Conservation (phyloP, 2,888 invertebrate genomes). For the Junonia oenone region DNA sequence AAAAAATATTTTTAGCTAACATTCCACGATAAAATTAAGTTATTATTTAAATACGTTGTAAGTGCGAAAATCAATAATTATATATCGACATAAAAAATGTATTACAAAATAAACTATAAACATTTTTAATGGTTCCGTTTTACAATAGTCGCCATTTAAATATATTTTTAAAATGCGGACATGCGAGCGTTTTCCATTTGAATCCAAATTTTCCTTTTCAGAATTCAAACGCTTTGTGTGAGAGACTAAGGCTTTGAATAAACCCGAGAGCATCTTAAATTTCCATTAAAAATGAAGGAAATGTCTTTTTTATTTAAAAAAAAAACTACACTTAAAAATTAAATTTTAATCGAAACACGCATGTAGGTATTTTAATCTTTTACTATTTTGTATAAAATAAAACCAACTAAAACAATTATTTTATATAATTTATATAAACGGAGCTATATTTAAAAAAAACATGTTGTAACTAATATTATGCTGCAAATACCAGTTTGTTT, state of each 20-base stretch:
- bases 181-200: neutral
- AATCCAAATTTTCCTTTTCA: neutral
- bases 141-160: neutral
- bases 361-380: too few species aligned
- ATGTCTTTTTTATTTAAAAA: neutral
- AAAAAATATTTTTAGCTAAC: too few species aligned
- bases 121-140: neutral
- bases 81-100: too few species aligned
- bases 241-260: neutral
- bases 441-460: too few species aligned
- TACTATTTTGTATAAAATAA: neutral
- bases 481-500: too few species aligned
- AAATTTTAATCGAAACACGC: neutral
- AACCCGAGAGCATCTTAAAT: neutral
- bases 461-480: too few species aligned
- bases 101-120: too few species aligned
- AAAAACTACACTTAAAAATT: neutral
- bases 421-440: too few species aligned
- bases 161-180: neutral
- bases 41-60: too few species aligned
- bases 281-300: neutral
- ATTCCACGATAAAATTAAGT: too few species aligned
- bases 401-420: too few species aligned
- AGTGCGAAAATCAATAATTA: too few species aligned
- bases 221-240: neutral